phyloP scores from a whole-genome alignment of 2,113 vertebrate species.

The Tinamus guttatus region DNA sequence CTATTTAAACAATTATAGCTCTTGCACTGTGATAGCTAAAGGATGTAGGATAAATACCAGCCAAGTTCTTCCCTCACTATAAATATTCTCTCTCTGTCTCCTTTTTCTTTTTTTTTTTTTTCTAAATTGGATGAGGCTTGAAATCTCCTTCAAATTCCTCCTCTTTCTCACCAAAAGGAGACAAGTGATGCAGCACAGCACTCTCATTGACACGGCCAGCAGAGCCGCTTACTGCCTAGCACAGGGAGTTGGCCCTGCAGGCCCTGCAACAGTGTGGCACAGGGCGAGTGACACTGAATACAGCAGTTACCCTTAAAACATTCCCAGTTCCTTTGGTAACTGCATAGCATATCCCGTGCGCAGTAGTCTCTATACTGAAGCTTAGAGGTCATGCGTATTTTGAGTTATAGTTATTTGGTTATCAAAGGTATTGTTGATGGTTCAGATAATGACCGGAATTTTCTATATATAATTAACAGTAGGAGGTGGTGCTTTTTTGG shows the following conservation, averaged over 20 bases:
- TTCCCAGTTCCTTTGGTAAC: background rate
- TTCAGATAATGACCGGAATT: background rate
- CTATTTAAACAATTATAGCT: background rate
- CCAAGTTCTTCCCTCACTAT: background rate
- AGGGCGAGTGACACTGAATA: background rate
- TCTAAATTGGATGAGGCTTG: background rate
- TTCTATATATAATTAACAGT: constrained; percentile 24
- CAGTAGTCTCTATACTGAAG: background rate
- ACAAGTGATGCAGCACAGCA: background rate
- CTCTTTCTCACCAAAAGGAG: background rate
- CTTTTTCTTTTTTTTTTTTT: too few relatives aligned
- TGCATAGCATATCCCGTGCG: background rate
- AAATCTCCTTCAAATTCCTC: background rate
- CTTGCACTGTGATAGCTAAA: background rate
- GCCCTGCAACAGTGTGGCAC: accelerated
- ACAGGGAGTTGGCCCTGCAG: background rate
- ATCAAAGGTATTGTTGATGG: constrained; percentile 12
- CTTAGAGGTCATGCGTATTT: background rate
- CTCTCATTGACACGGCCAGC: background rate
- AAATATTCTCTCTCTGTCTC: background rate
- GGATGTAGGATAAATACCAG: background rate
- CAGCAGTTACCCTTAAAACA: constrained; percentile 1
- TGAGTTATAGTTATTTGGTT: background rate
- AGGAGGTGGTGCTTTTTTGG: background rate
- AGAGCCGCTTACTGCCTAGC: background rate